These are phyloP conservation scores for Hesperophylax magnus DNA, from an alignment of 1,140 invertebrate genomes.

Conservation along the genomic window DNA sequence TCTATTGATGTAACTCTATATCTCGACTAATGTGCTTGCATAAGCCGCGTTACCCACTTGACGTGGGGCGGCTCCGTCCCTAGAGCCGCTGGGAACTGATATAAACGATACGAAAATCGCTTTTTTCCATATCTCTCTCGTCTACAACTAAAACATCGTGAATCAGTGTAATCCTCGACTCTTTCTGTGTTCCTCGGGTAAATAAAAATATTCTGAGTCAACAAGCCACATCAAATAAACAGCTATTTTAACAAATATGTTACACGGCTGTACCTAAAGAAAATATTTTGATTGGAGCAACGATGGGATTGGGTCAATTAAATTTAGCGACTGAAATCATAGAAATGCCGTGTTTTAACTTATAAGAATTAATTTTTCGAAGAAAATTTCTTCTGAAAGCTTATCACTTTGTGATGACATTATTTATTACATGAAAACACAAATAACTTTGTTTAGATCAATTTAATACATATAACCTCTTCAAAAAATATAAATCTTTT, in stretches of 20 bases:
- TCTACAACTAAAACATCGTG: slow-evolving; percentile 2
- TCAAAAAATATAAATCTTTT: too few relatives aligned
- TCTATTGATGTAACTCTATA: slow-evolving; percentile 51
- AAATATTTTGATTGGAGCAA: neutral
- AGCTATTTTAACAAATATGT: slow-evolving; percentile 24
- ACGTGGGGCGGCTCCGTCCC: slow-evolving; percentile 8
- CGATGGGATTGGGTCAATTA: neutral
- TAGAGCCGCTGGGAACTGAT: neutral
- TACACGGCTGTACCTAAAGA: neutral
- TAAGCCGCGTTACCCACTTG: slow-evolving; percentile 42
- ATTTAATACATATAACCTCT: too few relatives aligned
- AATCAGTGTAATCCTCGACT: slow-evolving; percentile 18
- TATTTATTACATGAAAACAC: too few relatives aligned
- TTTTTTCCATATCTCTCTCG: slow-evolving; percentile 24
- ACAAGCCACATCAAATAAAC: slow-evolving; percentile 18
- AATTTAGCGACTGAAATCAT: neutral
- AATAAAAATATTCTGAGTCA: slow-evolving; percentile 29
- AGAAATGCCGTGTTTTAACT: neutral
- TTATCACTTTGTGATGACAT: too few relatives aligned
- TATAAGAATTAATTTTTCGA: too few relatives aligned
- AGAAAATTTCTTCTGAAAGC: too few relatives aligned
- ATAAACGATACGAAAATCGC: neutral
- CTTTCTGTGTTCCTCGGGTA: neutral
- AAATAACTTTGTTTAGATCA: too few relatives aligned
- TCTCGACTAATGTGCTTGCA: slow-evolving; percentile 52